These are phyloP conservation scores for Pangasius mekongensis DNA, from an alignment of 2,797 vertebrate genomes.

Conservation along the genomic window DNA sequence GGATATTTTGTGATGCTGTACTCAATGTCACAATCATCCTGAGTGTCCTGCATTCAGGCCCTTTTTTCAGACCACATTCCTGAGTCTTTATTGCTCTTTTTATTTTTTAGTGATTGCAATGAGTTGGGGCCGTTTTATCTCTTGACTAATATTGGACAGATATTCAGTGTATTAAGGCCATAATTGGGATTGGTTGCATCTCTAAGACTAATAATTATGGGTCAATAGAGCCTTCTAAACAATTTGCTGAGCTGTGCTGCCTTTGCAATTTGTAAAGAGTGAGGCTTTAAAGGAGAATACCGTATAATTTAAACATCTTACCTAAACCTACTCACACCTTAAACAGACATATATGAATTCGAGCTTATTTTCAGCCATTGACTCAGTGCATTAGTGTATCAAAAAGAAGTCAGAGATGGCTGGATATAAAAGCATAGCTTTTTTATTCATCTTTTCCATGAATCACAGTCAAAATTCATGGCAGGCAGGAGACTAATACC, in stretches of 20 bases:
- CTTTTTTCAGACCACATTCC: slow-evolving; percentile 1
- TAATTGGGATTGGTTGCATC: not conserved
- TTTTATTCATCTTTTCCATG: not conserved
- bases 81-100: slow-evolving; percentile 6
- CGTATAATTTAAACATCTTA: not conserved
- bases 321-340: not conserved
- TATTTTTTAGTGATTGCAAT: not conserved
- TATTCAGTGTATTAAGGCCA: slow-evolving; percentile 6
- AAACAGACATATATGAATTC: not conserved
- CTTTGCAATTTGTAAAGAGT: not conserved
- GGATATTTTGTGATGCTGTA: not conserved
- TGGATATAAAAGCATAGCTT: not conserved
- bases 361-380: not conserved
- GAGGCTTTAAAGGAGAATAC: not conserved
- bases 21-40: slow-evolving; percentile 29
- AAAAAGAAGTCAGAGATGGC: not conserved
- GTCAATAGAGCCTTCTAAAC: not conserved
- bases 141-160: not conserved
- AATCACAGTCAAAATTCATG: not conserved
- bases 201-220: not conserved
- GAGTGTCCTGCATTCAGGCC: slow-evolving; percentile 2
- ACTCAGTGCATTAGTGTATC: not conserved
- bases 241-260: not conserved
- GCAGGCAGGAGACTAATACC: not conserved
- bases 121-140: not conserved